Evolutionary conservation across 2,888 invertebrate genomes (phyloP).

Genomic region (Drosophila antonietae): DNA sequence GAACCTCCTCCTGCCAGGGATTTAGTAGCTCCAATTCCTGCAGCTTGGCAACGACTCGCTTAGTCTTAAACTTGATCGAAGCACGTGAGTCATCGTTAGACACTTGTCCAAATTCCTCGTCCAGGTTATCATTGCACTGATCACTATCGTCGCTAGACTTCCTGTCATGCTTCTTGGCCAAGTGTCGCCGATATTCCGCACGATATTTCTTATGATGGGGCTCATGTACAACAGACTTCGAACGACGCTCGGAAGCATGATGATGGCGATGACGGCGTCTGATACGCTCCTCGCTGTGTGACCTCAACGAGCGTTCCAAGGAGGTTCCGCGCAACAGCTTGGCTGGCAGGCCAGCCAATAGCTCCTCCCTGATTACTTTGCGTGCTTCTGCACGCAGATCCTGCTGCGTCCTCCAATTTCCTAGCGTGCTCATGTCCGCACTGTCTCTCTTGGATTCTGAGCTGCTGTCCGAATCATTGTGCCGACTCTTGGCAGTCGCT

Average conservation of each 20-base stretch:
- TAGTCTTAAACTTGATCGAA: not conserved
- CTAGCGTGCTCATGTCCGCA: not conserved
- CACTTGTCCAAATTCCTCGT: not conserved
- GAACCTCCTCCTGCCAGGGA: slow-evolving; percentile 23
- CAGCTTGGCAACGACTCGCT: not conserved
- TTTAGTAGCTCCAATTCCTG: slow-evolving; percentile 1
- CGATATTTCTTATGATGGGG: not conserved
- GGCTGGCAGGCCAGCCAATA: not conserved
- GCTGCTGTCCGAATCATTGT: not conserved
- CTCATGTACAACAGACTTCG: slow-evolving; percentile 29
- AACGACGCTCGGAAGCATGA: slow-evolving; percentile 4
- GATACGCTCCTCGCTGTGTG: slow-evolving; percentile 6
- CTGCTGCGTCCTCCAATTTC: not conserved
- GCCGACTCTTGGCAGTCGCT: not conserved
- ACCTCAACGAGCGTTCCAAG: not conserved
- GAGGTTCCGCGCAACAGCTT: not conserved
- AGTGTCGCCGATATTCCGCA: not conserved
- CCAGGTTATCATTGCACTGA: not conserved
- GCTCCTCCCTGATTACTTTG: slow-evolving; percentile 12
- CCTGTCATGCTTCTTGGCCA: not conserved
- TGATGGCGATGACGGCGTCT: not conserved
- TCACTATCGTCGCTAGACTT: not conserved
- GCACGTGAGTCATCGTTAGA: not conserved
- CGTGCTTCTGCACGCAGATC: slow-evolving; percentile 8
- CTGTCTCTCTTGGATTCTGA: not conserved